These are phyloP conservation scores for Incurvaria masculella DNA, from an alignment of 2,888 invertebrate genomes.

Conservation along the genomic window DNA sequence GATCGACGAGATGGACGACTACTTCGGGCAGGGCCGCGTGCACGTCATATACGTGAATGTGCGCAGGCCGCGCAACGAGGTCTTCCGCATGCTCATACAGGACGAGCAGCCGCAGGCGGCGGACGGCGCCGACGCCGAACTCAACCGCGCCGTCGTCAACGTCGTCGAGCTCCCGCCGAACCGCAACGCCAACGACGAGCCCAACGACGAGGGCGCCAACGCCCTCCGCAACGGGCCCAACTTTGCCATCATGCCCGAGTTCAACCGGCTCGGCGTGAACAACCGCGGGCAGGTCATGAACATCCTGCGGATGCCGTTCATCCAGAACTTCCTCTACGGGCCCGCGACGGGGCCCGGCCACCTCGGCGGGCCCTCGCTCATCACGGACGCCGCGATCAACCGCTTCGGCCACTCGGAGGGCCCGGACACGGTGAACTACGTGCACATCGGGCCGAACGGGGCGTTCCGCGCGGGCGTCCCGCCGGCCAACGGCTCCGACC, in stretches of 20 bases:
- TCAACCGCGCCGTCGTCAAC: not conserved
- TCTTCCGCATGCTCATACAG: slow-evolving; percentile 19
- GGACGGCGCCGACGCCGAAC: not conserved
- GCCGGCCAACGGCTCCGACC: slow-evolving; percentile 6
- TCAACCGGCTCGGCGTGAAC: not conserved
- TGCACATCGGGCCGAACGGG: slow-evolving; percentile 27
- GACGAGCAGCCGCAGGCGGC: slow-evolving; percentile 3
- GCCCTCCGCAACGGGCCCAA: not conserved
- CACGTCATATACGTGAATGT: slow-evolving; percentile 29
- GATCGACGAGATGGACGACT: not conserved
- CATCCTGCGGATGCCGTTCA: slow-evolving; percentile 1
- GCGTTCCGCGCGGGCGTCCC: slow-evolving; percentile 12
- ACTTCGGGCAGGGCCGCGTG: slow-evolving; percentile 8
- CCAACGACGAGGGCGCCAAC: not conserved
- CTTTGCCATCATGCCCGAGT: not conserved
- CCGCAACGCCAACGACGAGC: not conserved
- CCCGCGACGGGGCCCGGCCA: slow-evolving; percentile 9
- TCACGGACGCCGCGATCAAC: slow-evolving; percentile 33
- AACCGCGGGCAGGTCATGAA: not conserved
- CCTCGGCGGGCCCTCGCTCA: slow-evolving; percentile 22
- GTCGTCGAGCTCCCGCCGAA: not conserved
- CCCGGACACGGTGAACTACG: slow-evolving; percentile 27
- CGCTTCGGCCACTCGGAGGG: slow-evolving; percentile 34
- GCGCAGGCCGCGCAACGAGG: slow-evolving; percentile 17
- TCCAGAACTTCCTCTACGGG: not conserved